A percentile compares a stretch with the other conserved stretches of the same genome.
Evolutionary conservation across 2,113 vertebrate species (phyloP).

Genomic region (Leuciscus idus): DNA sequence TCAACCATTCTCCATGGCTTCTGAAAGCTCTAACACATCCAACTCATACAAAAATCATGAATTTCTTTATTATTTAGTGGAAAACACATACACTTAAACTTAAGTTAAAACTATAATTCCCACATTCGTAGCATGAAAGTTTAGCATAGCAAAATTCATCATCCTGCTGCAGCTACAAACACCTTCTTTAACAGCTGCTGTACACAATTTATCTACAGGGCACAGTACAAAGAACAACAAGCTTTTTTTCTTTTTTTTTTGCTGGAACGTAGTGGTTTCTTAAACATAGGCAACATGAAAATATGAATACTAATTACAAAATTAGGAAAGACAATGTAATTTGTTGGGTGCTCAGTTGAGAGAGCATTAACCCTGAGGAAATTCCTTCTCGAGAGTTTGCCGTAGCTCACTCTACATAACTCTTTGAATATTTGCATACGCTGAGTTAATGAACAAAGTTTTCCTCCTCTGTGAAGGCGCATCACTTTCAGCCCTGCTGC

Average conservation of each 20-base stretch:
- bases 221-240: slow-evolving; percentile 33
- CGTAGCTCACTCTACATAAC: slow-evolving; percentile 41
- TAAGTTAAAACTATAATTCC: not conserved
- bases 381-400: slow-evolving; percentile 42
- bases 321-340: slow-evolving; percentile 62
- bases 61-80: not conserved
- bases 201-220: slow-evolving; percentile 39
- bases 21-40: not conserved
- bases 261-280: slow-evolving; percentile 49
- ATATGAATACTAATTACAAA: slow-evolving; percentile 65
- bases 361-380: slow-evolving; percentile 56
- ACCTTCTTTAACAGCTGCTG: slow-evolving; percentile 22
- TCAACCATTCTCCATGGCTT: not conserved
- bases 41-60: not conserved
- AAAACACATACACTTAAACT: not conserved
- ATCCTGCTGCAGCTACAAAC: not conserved
- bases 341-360: slow-evolving; percentile 61
- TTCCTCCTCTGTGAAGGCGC: slow-evolving; percentile 52
- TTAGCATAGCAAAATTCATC: not conserved
- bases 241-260: not conserved
- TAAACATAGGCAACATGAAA: slow-evolving; percentile 59
- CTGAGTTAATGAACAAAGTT: slow-evolving; percentile 61
- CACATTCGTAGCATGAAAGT: not conserved
- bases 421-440: slow-evolving; percentile 51
- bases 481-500: slow-evolving; percentile 62